Conservation (phyloP, 2,113 vertebrate genomes). For the Spizaetus ornatus region DNA sequence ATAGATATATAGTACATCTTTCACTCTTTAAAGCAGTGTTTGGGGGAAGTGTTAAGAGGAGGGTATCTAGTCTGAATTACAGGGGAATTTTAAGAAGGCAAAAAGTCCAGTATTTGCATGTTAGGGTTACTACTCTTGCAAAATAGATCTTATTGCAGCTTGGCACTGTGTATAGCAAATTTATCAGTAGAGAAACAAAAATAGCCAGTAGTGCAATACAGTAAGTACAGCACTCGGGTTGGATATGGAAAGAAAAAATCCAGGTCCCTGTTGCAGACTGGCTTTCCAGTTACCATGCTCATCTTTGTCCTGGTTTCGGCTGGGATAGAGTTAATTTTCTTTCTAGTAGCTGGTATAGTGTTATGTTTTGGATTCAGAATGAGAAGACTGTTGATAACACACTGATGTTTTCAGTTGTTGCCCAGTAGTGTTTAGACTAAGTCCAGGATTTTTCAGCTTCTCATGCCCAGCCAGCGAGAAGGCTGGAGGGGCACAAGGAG, state of each 20-base stretch:
- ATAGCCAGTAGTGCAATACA: background rate
- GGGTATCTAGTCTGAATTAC: background rate
- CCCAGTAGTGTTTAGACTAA: too few species aligned
- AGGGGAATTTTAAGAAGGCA: background rate
- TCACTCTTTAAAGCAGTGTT: background rate
- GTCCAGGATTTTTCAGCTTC: too few species aligned
- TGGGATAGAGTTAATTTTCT: too few species aligned
- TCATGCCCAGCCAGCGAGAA: too few species aligned
- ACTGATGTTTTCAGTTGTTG: too few species aligned
- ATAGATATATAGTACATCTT: background rate
- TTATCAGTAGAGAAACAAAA: background rate
- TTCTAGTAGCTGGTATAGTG: too few species aligned
- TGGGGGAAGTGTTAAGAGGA: background rate
- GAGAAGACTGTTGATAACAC: too few species aligned
- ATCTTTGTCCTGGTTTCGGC: too few species aligned
- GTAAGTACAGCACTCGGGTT: background rate
- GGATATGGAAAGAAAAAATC: background rate
- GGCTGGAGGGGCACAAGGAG: too few species aligned
- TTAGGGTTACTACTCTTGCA: background rate
- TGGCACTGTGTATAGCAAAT: background rate
- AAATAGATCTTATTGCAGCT: slow-evolving; percentile 1
- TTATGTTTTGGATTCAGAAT: too few species aligned
- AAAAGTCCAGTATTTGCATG: background rate
- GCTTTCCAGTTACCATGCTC: background rate
- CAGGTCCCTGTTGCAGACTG: background rate